Percentiles rank a stretch among this genome's conserved stretches.
phyloP scores from a whole-genome alignment of 2,797 vertebrate species.

The Avahi laniger region DNA sequence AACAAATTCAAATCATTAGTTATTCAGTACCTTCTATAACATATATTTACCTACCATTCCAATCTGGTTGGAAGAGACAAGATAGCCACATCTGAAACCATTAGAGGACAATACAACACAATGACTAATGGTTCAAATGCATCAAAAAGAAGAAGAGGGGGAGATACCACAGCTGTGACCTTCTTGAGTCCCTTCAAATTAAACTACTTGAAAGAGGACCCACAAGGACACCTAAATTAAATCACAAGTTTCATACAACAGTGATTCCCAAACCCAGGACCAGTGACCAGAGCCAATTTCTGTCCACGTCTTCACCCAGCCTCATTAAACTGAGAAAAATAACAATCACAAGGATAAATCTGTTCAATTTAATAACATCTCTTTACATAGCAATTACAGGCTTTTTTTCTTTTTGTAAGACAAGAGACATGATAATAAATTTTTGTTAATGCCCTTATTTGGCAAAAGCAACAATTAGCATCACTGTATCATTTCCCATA shows the following conservation, averaged over 20 bases:
- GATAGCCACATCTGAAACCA: background rate
- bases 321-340: background rate
- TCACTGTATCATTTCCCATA: background rate
- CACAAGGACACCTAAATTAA: background rate
- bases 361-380: background rate
- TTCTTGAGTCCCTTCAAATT: background rate
- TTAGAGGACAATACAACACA: background rate
- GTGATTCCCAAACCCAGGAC: background rate
- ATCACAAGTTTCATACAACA: background rate
- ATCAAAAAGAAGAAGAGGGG: background rate
- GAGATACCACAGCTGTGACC: background rate
- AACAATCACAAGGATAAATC: background rate
- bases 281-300: background rate
- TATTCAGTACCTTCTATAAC: background rate
- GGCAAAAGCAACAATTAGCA: background rate
- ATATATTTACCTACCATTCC: background rate
- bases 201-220: background rate
- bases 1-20: background rate
- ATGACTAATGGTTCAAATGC: background rate
- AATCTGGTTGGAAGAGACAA: background rate
- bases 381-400: background rate
- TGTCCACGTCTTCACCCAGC: background rate
- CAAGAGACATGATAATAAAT: background rate
- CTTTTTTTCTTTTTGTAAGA: background rate
- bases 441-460: background rate